Base-by-base conservation (phyloP, 2,888 invertebrate species). In the Halictus quadricinctus region DNA sequence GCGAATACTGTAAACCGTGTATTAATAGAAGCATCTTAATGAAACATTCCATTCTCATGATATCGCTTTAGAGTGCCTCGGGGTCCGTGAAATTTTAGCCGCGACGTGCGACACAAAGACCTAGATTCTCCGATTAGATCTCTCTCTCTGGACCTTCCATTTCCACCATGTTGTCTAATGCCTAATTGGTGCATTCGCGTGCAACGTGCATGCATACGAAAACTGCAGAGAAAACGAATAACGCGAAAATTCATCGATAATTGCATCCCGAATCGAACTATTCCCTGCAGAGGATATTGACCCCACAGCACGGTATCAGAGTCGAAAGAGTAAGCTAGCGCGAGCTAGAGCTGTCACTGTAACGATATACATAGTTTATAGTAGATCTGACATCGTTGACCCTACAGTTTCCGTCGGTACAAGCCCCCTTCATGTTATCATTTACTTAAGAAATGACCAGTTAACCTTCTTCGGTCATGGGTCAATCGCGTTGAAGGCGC, bases 391-490 rank as follows among this genome's bases (percentile, higher is more conserved):
- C 43, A 43, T 72, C 69, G 25, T 58, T 64, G 43, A 54, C 78
- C 69, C 54, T 6, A 15, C 15, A 8, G 15, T 54, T 78, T 66
- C n/a, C 29, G 15, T 46, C n/a, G 6, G 18, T 46, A 29, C 43
- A 46, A 15, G 54, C 66, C 25, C 29, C 60, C 50, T 43, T 13
- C 18, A 0, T 6, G 2, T 58, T 80, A 80, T 73, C 75, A 25
- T 74, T 79, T 50, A 25, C 73, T 48, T 18, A 43, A 70, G 48
- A 25, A 21, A 60, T 50, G 60, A 29, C 25, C 66, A 80, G 78
- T 85, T 85, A 75, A 85, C 77, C 76, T 73, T 43, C 48, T 15
- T 21, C 73, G 72, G n/a, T 15, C 8, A 13, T 29, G 60, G 76
- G 81, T 84, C 70, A 58, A 25, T 10, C 18, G 36, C 0, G 36